Evolutionary conservation across 2,797 vertebrate genomes (phyloP).

Genomic region (Tangara arthus): DNA sequence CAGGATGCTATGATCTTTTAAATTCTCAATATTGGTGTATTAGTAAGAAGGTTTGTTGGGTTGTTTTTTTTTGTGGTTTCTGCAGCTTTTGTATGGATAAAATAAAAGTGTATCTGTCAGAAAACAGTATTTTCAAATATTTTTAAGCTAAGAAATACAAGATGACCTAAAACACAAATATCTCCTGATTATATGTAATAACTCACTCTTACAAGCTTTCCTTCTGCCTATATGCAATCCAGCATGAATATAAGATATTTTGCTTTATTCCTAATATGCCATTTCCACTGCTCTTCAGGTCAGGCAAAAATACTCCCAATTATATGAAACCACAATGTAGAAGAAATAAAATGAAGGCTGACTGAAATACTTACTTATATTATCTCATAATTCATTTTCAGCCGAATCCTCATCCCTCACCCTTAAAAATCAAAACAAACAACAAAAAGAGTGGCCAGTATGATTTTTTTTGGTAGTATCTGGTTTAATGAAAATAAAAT

Average conservation of each 20-base stretch:
- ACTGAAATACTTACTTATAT: not conserved
- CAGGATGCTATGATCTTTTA: not conserved
- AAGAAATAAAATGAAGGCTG: not conserved
- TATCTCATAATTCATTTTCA: not conserved
- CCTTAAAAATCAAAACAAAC: not conserved
- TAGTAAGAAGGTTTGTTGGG: not conserved
- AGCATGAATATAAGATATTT: not conserved
- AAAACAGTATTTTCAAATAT: not conserved
- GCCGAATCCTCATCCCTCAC: not conserved
- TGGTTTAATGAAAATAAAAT: not conserved
- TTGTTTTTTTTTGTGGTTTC: not conserved
- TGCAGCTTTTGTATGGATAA: not conserved
- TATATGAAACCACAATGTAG: not conserved
- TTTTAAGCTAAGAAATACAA: not conserved
- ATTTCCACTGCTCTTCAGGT: not conserved
- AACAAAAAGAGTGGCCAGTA: not conserved
- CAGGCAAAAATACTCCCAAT: not conserved
- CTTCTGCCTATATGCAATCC: not conserved
- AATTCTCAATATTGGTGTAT: not conserved
- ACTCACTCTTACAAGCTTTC: not conserved
- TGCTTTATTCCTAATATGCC: not conserved
- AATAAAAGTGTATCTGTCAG: rapidly evolving
- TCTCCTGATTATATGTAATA: not conserved
- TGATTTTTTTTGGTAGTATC: not conserved
- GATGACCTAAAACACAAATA: not conserved